Conservation (phyloP, 2,888 invertebrate genomes). For the Athalia circularis region DNA sequence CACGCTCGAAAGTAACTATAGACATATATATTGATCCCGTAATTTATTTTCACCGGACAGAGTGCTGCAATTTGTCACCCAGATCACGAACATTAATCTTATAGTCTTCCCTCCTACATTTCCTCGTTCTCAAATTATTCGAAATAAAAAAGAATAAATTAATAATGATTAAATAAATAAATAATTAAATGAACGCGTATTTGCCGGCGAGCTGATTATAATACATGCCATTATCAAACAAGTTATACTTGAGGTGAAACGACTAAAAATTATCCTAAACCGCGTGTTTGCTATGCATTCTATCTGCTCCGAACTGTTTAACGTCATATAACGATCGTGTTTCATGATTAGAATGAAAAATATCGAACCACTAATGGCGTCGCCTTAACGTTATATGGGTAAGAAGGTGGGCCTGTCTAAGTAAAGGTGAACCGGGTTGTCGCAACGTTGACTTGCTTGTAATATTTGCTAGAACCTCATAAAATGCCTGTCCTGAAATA, state of each 20-base stretch:
- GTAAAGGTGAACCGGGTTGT: neutral
- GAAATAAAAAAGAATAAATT: too few species aligned
- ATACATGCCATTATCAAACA: too few species aligned
- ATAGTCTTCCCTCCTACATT: neutral
- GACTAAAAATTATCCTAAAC: neutral
- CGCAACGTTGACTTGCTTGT: constrained; percentile 25
- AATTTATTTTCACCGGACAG: constrained; percentile 6
- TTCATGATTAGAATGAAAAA: constrained; percentile 12
- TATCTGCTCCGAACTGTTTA: neutral
- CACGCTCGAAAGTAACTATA: constrained; percentile 7
- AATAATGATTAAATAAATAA: too few species aligned
- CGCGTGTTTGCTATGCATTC: neutral
- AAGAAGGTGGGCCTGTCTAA: neutral
- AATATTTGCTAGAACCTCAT: constrained; percentile 33
- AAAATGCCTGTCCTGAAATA: constrained; percentile 18
- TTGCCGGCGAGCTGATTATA: too few species aligned
- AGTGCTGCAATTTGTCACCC: constrained; percentile 14
- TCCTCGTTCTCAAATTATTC: constrained; percentile 2
- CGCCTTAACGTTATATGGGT: neutral
- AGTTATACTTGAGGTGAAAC: neutral
- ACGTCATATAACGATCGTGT: neutral
- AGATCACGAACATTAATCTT: constrained; percentile 11
- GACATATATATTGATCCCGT: constrained; percentile 6
- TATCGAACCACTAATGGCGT: constrained; percentile 26
- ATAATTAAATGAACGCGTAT: neutral